Percentiles rank a stretch among this genome's conserved stretches.
These are phyloP conservation scores for Drosophila planitibia DNA, from an alignment of 2,888 invertebrate genomes.

Conservation along the genomic window DNA sequence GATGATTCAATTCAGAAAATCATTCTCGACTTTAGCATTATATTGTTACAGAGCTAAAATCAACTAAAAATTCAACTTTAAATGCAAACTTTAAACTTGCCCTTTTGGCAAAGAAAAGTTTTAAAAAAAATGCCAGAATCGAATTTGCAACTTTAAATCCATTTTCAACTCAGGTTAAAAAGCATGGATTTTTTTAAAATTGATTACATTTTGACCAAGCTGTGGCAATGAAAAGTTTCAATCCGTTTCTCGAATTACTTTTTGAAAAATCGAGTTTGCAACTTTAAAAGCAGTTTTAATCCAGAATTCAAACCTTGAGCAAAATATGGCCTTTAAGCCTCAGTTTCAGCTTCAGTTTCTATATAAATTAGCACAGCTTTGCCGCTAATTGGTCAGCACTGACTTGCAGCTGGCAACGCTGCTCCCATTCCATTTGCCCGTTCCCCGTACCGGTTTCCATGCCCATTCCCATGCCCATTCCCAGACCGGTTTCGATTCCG, in stretches of 20 bases:
- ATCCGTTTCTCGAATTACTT: neutral
- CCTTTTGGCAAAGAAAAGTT: neutral
- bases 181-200: neutral
- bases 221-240: neutral
- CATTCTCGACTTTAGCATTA: neutral
- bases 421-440: constrained; percentile 22
- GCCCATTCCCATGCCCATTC: constrained; percentile 25
- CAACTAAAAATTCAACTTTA: neutral
- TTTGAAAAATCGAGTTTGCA: neutral
- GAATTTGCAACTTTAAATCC: neutral
- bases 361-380: neutral
- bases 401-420: constrained; percentile 33
- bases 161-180: neutral
- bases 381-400: constrained; percentile 1
- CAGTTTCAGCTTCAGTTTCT: neutral
- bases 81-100: neutral
- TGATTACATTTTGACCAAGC: neutral
- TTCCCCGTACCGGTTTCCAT: constrained; percentile 28
- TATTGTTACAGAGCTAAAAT: neutral
- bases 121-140: neutral
- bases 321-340: neutral
- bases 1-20: neutral
- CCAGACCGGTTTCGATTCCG: constrained; percentile 26
- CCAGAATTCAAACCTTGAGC: neutral
- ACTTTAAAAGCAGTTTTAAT: fast-evolving